A percentile compares a stretch with the other conserved stretches of the same genome.
Conservation (phyloP, 2,113 vertebrate species). For the Charadrius vociferus region DNA sequence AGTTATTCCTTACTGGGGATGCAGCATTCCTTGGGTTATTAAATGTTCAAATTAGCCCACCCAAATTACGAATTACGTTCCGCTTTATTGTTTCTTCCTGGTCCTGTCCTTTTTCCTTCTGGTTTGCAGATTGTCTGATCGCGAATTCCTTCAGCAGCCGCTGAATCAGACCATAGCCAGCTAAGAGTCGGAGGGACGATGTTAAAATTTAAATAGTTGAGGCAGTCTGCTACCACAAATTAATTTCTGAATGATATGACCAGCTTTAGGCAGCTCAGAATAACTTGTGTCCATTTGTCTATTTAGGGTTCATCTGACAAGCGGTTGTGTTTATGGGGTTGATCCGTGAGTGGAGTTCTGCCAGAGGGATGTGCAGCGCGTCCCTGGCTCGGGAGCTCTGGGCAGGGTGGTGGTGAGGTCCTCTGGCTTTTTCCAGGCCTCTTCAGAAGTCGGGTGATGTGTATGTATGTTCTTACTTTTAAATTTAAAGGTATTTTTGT, state of each 20-base stretch:
- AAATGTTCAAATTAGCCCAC: neutral
- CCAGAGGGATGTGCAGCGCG: neutral
- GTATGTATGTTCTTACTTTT: neutral
- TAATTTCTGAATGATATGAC: neutral
- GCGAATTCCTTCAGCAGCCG: neutral
- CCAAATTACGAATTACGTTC: neutral
- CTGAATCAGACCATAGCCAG: neutral
- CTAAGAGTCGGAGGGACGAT: neutral
- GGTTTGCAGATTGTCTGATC: neutral
- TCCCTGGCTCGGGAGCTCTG: neutral
- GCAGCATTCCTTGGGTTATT: neutral
- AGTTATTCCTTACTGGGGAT: neutral
- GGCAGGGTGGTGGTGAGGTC: neutral
- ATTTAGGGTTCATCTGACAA: neutral
- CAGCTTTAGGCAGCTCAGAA: neutral
- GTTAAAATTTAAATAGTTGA: neutral
- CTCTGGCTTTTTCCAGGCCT: neutral
- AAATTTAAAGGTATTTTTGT: neutral
- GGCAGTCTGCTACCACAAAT: neutral
- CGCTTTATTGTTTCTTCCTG: neutral
- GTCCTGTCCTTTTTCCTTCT: neutral
- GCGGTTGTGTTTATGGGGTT: fast-evolving
- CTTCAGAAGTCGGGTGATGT: neutral
- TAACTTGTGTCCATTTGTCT: neutral
- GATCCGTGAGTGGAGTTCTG: neutral